These are phyloP conservation scores for Maniola jurtina DNA, from an alignment of 1,140 invertebrate genomes.

Conservation along the genomic window DNA sequence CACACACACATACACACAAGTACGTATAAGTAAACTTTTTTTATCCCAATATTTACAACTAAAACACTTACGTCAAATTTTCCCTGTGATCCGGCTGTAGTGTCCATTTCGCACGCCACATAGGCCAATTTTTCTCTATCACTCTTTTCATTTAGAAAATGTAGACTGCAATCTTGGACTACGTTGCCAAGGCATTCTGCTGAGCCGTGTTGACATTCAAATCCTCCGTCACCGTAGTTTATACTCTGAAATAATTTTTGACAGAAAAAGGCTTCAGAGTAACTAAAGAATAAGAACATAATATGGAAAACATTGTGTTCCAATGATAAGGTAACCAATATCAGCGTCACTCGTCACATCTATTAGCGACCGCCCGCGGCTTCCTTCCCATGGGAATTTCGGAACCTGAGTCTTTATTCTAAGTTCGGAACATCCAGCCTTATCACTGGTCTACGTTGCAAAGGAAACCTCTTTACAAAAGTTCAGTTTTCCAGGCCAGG, in stretches of 20 bases:
- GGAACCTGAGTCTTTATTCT: too few relatives aligned
- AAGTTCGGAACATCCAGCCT: too few relatives aligned
- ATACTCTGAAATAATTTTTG: constrained; percentile 57
- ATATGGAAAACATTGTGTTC: too few relatives aligned
- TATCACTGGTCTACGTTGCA: too few relatives aligned
- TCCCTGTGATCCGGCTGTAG: constrained; percentile 41
- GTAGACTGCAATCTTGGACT: constrained; percentile 60
- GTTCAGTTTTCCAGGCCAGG: too few relatives aligned
- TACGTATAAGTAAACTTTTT: too few relatives aligned
- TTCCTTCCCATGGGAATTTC: too few relatives aligned
- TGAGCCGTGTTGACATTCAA: constrained; percentile 63
- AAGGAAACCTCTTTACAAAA: too few relatives aligned
- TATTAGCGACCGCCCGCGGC: too few relatives aligned
- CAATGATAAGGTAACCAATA: too few relatives aligned
- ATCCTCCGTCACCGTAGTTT: constrained; percentile 52
- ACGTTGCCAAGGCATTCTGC: constrained; percentile 63
- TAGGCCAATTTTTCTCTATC: constrained; percentile 50
- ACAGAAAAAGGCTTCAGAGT: background rate
- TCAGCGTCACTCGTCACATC: too few relatives aligned
- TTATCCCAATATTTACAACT: constrained; percentile 9
- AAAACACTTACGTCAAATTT: constrained; percentile 51
- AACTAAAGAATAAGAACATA: background rate
- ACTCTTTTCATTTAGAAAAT: constrained; percentile 38
- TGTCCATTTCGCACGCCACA: constrained; percentile 61
- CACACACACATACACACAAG: too few relatives aligned